Evolutionary conservation across 2,888 invertebrate species (phyloP).

Genomic region (Archips xylosteana): DNA sequence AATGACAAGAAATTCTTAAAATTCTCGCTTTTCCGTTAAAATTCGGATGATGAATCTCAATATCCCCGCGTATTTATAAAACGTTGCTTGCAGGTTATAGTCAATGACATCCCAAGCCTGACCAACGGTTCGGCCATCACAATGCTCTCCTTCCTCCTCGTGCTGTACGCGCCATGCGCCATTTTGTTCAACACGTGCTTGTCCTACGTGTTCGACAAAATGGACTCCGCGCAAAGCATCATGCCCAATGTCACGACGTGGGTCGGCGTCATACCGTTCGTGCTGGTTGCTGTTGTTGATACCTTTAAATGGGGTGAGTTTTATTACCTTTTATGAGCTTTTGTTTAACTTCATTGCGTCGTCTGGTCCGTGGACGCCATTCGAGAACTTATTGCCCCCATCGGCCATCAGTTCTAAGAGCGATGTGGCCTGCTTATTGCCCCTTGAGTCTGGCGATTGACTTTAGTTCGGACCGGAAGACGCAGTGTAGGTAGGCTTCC

Average conservation of each 20-base stretch:
- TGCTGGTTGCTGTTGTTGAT: slow-evolving; percentile 89
- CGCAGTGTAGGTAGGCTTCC: no score
- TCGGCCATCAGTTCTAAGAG: no score
- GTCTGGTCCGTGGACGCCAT: no score
- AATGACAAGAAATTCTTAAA: no score
- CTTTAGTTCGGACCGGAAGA: no score
- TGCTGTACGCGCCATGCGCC: slow-evolving; percentile 91
- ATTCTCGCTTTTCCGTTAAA: no score
- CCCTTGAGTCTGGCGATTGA: no score
- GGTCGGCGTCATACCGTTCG: slow-evolving; percentile 91
- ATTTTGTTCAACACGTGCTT: slow-evolving; percentile 91
- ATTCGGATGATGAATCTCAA: no score
- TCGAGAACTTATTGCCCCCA: no score
- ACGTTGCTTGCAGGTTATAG: slow-evolving; percentile 79
- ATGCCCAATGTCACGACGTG: slow-evolving; percentile 91
- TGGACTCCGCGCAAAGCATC: slow-evolving; percentile 93
- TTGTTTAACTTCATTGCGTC: no score
- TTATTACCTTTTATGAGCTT: neutral
- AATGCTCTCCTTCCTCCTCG: slow-evolving; percentile 87
- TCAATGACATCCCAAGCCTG: slow-evolving; percentile 90
- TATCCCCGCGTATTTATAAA: no score
- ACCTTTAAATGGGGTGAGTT: slow-evolving; percentile 89
- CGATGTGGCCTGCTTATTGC: no score
- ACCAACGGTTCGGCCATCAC: slow-evolving; percentile 89
- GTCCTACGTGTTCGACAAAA: slow-evolving; percentile 93